These are phyloP conservation scores for Psix sp. DNA, from an alignment of 1,140 invertebrate genomes.

Conservation along the genomic window DNA sequence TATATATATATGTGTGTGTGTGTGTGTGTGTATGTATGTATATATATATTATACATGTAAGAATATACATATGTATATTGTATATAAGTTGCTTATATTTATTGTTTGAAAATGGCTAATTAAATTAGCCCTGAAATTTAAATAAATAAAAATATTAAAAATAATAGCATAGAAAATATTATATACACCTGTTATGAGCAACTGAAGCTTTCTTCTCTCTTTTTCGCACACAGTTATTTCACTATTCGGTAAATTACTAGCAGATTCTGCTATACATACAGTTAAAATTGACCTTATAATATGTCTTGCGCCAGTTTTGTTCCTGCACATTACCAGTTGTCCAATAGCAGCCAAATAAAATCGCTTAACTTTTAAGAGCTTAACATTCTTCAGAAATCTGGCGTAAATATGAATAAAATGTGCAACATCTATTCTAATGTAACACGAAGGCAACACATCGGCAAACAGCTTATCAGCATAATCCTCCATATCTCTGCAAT, in stretches of 20 bases:
- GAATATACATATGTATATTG: too few species aligned
- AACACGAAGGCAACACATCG: slow-evolving; percentile 5
- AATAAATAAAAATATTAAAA: too few species aligned
- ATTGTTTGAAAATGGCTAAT: too few species aligned
- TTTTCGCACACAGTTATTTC: slow-evolving; percentile 4
- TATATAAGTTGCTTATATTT: too few species aligned
- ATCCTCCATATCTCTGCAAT: slow-evolving; percentile 4
- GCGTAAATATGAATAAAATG: slow-evolving; percentile 25
- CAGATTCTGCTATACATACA: not conserved
- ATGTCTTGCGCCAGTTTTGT: not conserved
- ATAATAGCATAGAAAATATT: too few species aligned
- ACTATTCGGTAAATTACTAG: not conserved
- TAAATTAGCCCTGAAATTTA: too few species aligned
- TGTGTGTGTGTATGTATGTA: too few species aligned
- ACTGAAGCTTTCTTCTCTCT: not conserved
- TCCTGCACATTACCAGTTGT: slow-evolving; percentile 14
- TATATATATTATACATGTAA: too few species aligned
- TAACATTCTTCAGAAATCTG: slow-evolving; percentile 5
- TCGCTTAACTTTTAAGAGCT: not conserved
- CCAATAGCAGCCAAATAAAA: slow-evolving; percentile 22
- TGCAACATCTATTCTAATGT: slow-evolving; percentile 22
- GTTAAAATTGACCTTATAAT: slow-evolving; percentile 5
- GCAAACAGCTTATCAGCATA: slow-evolving; percentile 18
- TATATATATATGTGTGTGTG: too few species aligned
- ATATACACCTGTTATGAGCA: slow-evolving; percentile 8